Conservation (phyloP, 1,140 invertebrate species). For the Temnothorax nylanderi region DNA sequence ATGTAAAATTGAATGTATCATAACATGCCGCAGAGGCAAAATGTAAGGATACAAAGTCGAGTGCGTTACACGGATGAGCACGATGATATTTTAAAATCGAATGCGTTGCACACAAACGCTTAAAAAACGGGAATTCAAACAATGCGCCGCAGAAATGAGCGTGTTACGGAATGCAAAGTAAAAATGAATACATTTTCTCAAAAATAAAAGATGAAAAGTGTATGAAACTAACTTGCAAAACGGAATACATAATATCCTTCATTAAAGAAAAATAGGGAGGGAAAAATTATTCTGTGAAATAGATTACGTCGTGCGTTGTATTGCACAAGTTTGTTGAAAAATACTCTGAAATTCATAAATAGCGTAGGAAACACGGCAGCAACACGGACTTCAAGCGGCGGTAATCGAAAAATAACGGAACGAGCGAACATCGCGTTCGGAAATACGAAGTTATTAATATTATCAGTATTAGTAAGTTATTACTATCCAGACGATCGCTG, state of each 20-base stretch:
- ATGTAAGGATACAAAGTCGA: not conserved
- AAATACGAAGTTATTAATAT: slow-evolving; percentile 55
- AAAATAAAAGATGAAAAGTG: not conserved
- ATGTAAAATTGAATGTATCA: slow-evolving; percentile 23
- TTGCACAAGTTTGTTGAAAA: slow-evolving; percentile 14
- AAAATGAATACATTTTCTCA: not conserved
- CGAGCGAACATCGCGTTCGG: not conserved
- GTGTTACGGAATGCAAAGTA: not conserved
- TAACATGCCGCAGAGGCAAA: not conserved
- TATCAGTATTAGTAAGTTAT: slow-evolving; percentile 57
- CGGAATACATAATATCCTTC: not conserved
- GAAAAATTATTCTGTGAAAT: not conserved
- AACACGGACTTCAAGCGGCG: not conserved
- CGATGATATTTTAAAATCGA: slow-evolving; percentile 16
- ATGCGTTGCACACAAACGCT: not conserved
- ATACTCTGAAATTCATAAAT: slow-evolving; percentile 22
- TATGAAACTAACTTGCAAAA: not conserved
- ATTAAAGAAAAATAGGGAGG: not conserved
- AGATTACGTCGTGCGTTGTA: not conserved
- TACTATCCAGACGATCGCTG: slow-evolving; percentile 42
- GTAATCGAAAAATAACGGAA: slow-evolving; percentile 27
- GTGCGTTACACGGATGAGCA: not conserved
- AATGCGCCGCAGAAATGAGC: not conserved
- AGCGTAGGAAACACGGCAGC: not conserved
- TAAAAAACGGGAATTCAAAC: not conserved